Base-by-base conservation (phyloP, 2,888 invertebrate species). In the Drosophila meridionalis region DNA sequence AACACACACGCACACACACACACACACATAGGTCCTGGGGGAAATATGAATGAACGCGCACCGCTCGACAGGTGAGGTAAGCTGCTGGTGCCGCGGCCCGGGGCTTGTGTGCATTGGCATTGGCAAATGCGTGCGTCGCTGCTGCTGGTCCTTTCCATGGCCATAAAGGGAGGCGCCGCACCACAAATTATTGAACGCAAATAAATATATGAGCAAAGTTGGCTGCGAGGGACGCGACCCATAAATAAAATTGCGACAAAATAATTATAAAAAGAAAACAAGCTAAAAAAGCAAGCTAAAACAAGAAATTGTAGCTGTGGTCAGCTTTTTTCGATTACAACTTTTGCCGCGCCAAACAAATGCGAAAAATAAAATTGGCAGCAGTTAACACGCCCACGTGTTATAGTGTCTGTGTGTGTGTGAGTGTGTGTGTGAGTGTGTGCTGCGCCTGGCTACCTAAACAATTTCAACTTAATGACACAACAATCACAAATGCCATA, bases 381-480 rank as follows among this genome's bases (percentile, higher is more conserved):
- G 58, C 79, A 78, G 61, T 65, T 52, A 66, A 56, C 73, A 89
- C 85, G 72, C 85, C 89, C 78, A 66, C 30, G 20, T 28, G 40
- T 28, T 52, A 38, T 43, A 60, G 48, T 14, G 6, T 48, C 30
- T 64, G 48, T 58, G 48, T 47, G 40, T 56, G 56, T 63, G 45
- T 53, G 34, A 70, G 47, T 66, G 55, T 53, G 48, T 48, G 43
- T 53, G 59, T 59, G 40, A 50, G 34, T 80, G 52, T 63, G 66
- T 73, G 34, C 20, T 6, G 32, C 28, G 50, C 32, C 34, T 34
- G 50, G 60, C 90, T 90, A 89, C 85, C 85, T 83, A 85, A 87
- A 84, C 85, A 90, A 85, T 90, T 85, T 89, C 89, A 87, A 90
- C 86, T 86, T 90, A 87, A 87, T 87, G 90, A 87, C 86, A 87